phyloP scores from a whole-genome alignment of 2,113 vertebrate species.

The Pelmatolapia mariae region DNA sequence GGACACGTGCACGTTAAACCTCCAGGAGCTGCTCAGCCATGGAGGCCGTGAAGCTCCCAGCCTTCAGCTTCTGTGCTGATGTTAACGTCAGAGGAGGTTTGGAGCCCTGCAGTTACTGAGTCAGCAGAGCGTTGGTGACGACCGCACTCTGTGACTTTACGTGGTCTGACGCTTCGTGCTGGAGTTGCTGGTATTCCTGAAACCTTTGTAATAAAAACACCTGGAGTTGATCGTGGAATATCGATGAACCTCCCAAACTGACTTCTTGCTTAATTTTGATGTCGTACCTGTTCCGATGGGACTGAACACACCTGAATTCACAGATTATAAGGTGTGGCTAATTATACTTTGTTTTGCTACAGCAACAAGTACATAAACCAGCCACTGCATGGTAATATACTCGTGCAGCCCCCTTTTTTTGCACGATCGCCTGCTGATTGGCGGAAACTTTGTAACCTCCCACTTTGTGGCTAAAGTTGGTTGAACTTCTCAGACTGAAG shows the following conservation, averaged over 20 bases:
- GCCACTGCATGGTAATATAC: background rate
- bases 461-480: background rate
- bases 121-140: background rate
- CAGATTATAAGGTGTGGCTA: background rate
- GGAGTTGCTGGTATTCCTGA: background rate
- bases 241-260: background rate
- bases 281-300: background rate
- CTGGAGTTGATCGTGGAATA: background rate
- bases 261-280: background rate
- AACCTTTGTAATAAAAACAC: background rate
- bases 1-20: fast-evolving
- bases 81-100: background rate
- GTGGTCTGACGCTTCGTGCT: background rate
- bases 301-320: background rate
- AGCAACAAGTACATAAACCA: background rate
- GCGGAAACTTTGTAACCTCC: background rate
- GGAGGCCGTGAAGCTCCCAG: background rate
- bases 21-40: background rate
- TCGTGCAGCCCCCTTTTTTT: background rate
- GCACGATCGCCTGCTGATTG: background rate
- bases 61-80: background rate
- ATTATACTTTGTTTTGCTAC: background rate
- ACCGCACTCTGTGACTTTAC: background rate
- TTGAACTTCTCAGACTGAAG: background rate
- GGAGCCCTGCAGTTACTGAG: background rate